phyloP scores from a whole-genome alignment of 1,140 invertebrate genomes.

The Drosophila kurseongensis region DNA sequence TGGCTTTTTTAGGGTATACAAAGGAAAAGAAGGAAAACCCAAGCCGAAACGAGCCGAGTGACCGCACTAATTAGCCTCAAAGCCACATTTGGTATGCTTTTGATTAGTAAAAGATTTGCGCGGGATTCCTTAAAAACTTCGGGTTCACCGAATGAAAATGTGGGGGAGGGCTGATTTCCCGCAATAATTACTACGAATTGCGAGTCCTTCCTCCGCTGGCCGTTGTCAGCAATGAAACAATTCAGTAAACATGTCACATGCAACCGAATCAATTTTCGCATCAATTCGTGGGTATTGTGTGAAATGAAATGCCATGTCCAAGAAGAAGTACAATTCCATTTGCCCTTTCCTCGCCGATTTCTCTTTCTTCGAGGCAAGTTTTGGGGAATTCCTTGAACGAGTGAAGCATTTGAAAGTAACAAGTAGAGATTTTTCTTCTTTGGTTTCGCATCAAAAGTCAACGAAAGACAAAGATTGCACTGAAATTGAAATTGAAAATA shows the following conservation, averaged over 20 bases:
- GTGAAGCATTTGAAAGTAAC: slow-evolving; percentile 68
- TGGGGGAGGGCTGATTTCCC: slow-evolving; percentile 32
- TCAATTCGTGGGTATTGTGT: slow-evolving; percentile 74
- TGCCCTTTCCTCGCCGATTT: slow-evolving; percentile 2
- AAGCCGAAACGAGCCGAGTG: slow-evolving; percentile 54
- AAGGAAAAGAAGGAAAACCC: slow-evolving; percentile 5
- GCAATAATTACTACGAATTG: slow-evolving; percentile 59
- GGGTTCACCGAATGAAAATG: neutral
- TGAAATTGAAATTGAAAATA: slow-evolving; percentile 49
- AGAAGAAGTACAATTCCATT: slow-evolving; percentile 12
- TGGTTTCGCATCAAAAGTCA: slow-evolving; percentile 61
- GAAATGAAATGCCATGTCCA: slow-evolving; percentile 64
- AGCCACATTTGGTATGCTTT: slow-evolving; percentile 79
- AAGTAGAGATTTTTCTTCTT: slow-evolving; percentile 33
- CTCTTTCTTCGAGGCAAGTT: slow-evolving; percentile 7
- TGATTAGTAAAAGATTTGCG: slow-evolving; percentile 80
- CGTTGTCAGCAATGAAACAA: slow-evolving; percentile 59
- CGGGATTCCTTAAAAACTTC: slow-evolving; percentile 43
- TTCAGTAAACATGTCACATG: slow-evolving; percentile 80
- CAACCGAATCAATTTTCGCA: slow-evolving; percentile 80
- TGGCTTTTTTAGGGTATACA: neutral
- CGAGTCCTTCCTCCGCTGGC: neutral
- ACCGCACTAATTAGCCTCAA: slow-evolving; percentile 81
- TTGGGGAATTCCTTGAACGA: slow-evolving; percentile 34
- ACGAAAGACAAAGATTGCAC: slow-evolving; percentile 45